These are phyloP conservation scores for Cacoxenus indagator DNA, from an alignment of 2,888 invertebrate genomes.

Conservation along the genomic window DNA sequence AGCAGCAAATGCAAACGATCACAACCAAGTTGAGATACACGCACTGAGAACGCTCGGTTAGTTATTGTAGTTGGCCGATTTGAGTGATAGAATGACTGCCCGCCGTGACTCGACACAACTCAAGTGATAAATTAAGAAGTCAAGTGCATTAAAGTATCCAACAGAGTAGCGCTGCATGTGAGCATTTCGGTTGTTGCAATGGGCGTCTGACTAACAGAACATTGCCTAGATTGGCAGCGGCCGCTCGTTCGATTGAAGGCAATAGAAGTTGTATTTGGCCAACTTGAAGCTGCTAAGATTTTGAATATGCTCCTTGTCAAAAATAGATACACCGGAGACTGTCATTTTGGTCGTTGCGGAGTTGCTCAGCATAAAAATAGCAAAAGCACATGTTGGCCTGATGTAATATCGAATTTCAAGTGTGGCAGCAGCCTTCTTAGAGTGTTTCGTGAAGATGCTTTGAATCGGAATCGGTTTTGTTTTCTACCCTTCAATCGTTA, in stretches of 20 bases:
- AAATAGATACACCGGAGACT: neutral
- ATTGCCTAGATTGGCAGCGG: neutral
- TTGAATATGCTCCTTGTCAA: neutral
- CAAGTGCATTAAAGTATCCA: conserved; percentile 47
- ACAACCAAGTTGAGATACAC: neutral
- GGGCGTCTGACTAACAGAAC: neutral
- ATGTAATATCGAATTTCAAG: neutral
- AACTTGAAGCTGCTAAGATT: neutral
- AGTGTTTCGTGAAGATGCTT: neutral
- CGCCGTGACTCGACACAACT: neutral
- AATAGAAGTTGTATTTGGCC: neutral
- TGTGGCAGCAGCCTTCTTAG: neutral
- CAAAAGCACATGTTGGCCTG: neutral
- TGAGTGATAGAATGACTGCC: neutral
- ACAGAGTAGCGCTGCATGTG: conserved; percentile 5
- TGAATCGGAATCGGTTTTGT: neutral
- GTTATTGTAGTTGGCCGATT: neutral
- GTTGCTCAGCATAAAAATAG: neutral
- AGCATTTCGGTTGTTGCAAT: neutral
- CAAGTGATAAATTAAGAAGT: conserved; percentile 40
- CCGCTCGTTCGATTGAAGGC: neutral
- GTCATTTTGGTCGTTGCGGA: neutral
- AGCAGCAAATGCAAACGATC: neutral
- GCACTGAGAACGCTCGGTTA: neutral
- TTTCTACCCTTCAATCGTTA: neutral